A percentile compares a stretch with the other conserved stretches of the same genome.
phyloP scores from a whole-genome alignment of 1,140 invertebrate genomes.

The Temnothorax curvispinosus region DNA sequence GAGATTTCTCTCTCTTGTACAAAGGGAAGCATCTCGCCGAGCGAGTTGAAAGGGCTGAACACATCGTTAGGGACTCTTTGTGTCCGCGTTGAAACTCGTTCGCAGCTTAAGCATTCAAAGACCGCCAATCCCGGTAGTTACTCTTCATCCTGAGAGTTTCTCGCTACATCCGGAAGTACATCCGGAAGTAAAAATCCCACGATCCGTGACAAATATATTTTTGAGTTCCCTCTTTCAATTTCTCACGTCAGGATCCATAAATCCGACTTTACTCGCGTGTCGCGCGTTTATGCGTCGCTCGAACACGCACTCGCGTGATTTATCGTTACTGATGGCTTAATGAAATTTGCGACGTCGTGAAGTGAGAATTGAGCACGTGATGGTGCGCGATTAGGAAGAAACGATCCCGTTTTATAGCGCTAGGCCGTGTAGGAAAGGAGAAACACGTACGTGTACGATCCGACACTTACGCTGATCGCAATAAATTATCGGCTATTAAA shows the following conservation, averaged over 20 bases:
- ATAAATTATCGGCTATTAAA: conserved; percentile 44
- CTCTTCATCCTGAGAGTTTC: conserved; percentile 16
- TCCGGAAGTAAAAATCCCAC: conserved; percentile 40
- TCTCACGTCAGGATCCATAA: conserved; percentile 20
- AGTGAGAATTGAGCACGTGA: neutral
- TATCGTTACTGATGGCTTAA: conserved; percentile 37
- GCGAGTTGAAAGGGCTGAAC: neutral
- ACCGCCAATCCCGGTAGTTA: neutral
- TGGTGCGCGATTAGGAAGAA: neutral
- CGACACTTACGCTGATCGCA: conserved; percentile 1
- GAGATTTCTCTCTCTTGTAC: neutral
- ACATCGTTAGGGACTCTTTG: conserved; percentile 7
- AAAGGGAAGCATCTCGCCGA: neutral
- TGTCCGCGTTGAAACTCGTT: conserved; percentile 23
- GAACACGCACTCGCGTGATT: conserved; percentile 15
- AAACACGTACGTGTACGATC: neutral
- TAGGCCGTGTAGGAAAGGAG: neutral
- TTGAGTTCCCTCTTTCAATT: neutral
- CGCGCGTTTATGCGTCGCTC: neutral
- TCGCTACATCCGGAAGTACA: neutral
- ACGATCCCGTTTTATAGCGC: conserved; percentile 1
- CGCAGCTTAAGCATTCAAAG: conserved; percentile 2
- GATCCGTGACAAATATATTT: conserved; percentile 37
- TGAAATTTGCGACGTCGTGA: conserved; percentile 27
- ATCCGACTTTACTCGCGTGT: conserved; percentile 22